These are phyloP conservation scores for Ophiodon elongatus DNA, from an alignment of 2,113 vertebrate species.

Conservation along the genomic window DNA sequence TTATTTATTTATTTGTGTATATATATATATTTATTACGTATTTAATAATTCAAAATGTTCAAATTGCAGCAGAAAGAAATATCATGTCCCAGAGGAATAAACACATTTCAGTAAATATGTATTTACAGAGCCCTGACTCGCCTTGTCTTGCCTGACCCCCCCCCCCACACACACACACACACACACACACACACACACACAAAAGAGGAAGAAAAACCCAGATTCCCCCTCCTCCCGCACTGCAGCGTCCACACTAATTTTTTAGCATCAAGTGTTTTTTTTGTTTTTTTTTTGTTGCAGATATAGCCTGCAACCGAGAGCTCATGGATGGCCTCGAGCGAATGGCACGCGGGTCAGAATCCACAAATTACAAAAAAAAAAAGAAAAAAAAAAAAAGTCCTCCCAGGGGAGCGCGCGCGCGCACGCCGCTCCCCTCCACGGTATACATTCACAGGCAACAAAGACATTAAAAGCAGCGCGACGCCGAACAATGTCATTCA, in stretches of 20 bases:
- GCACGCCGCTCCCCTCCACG: conserved; percentile 52
- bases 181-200: neutral
- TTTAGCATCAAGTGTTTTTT: conserved; percentile 75
- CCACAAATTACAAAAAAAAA: conserved; percentile 75
- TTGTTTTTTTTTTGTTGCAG: conserved; percentile 16
- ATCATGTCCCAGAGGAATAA: conserved; percentile 19
- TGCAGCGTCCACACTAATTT: conserved; percentile 72
- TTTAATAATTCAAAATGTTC: neutral
- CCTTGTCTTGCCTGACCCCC: conserved; percentile 34
- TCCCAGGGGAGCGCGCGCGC: conserved; percentile 68
- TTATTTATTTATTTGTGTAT: neutral
- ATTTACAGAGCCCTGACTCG: conserved; percentile 53
- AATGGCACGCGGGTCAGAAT: conserved; percentile 78
- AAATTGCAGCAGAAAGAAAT: neutral
- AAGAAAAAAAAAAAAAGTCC: conserved; percentile 48
- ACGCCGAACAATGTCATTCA: conserved; percentile 59
- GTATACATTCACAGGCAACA: conserved; percentile 71
- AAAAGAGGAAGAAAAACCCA: neutral
- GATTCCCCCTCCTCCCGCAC: conserved; percentile 46
- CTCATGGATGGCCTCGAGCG: conserved; percentile 77
- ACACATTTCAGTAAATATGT: conserved; percentile 56
- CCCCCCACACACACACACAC: neutral
- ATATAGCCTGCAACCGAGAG: conserved; percentile 65
- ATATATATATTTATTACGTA: neutral
- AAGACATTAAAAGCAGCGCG: conserved; percentile 69